A percentile compares a stretch with the other conserved stretches of the same genome.
These are phyloP conservation scores for Caenorhabditis zanzibari DNA, from an alignment of 2,888 invertebrate species.

Conservation along the genomic window DNA sequence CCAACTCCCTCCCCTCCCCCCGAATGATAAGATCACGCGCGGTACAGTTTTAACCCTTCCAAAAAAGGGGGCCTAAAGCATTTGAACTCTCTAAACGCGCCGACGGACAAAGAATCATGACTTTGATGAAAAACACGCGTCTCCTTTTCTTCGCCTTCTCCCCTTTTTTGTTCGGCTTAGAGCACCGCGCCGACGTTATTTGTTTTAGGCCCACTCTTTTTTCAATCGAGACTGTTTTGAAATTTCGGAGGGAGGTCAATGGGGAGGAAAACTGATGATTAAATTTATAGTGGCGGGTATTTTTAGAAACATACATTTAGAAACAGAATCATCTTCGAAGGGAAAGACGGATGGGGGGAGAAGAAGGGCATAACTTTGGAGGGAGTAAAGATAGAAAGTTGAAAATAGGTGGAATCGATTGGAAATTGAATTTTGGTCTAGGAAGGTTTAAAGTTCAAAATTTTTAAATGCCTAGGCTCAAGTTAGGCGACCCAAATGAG, in stretches of 20 bases:
- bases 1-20: too few relatives aligned
- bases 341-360: neutral
- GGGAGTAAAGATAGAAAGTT: too few relatives aligned
- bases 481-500: too few relatives aligned
- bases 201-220: neutral
- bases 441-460: too few relatives aligned
- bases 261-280: constrained; percentile 1
- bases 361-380: too few relatives aligned
- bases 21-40: constrained; percentile 44
- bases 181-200: constrained; percentile 27
- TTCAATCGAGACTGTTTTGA: too few relatives aligned
- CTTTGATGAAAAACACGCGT: constrained; percentile 53
- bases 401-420: neutral
- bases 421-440: too few relatives aligned
- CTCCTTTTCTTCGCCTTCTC: neutral
- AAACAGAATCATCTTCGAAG: neutral
- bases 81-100: constrained; percentile 4
- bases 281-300: constrained; percentile 24
- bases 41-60: neutral
- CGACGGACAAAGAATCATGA: constrained; percentile 40
- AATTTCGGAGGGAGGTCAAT: neutral
- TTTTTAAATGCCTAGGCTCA: too few relatives aligned
- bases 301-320: constrained; percentile 2
- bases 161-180: constrained; percentile 25
- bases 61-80: neutral